phyloP scores from a whole-genome alignment of 2,113 vertebrate species.

The Tauraco erythrolophus region DNA sequence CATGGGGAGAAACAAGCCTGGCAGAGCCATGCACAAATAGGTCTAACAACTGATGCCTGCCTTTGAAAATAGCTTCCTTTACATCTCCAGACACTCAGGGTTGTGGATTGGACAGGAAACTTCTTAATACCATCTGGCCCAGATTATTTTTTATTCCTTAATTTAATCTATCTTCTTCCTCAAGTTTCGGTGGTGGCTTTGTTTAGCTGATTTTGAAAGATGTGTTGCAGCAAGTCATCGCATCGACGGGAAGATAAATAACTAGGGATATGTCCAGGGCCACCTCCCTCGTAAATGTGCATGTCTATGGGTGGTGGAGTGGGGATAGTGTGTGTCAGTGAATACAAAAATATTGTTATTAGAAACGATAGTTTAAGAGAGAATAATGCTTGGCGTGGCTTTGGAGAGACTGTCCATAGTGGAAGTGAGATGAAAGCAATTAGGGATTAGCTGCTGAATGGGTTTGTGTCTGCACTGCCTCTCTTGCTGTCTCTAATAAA shows the following conservation, averaged over 20 bases:
- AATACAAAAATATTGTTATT: neutral
- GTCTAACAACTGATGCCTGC: neutral
- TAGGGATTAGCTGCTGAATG: neutral
- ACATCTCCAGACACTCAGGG: neutral
- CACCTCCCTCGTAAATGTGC: neutral
- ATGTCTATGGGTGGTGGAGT: accelerated
- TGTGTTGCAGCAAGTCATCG: neutral
- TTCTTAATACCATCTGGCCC: neutral
- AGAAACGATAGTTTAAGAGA: neutral
- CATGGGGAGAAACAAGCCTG: neutral
- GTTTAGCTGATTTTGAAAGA: constrained; percentile 37
- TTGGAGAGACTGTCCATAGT: neutral
- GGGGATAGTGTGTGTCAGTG: neutral
- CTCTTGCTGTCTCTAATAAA: neutral
- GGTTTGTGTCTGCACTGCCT: neutral
- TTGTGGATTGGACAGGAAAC: neutral
- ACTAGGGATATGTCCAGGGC: neutral
- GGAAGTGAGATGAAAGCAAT: neutral
- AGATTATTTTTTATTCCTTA: constrained; percentile 21
- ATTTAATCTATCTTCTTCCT: neutral
- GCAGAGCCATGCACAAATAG: neutral
- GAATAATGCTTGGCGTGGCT: neutral
- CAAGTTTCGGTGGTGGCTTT: neutral
- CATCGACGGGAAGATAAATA: neutral
- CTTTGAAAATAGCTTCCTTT: neutral